A percentile compares a stretch with the other conserved stretches of the same genome.
Evolutionary conservation across 2,113 vertebrate species (phyloP).

Genomic region (Morone chrysops): DNA sequence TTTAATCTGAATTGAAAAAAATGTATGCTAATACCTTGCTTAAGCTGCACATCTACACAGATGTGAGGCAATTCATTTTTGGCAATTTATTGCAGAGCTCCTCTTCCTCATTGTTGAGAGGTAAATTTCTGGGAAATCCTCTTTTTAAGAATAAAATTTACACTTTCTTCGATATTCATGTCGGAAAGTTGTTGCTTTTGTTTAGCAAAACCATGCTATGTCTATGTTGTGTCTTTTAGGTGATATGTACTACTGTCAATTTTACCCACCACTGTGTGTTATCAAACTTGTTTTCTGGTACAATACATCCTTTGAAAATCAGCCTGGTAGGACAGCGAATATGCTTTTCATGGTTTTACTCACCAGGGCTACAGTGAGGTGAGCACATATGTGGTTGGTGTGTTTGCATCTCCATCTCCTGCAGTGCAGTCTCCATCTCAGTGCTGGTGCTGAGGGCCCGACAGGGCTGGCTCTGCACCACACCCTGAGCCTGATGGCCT

Average conservation of each 20-base stretch:
- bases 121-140: not conserved
- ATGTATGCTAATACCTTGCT: not conserved
- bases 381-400: constrained; percentile 54
- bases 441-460: constrained; percentile 44
- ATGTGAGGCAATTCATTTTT: not conserved
- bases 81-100: not conserved
- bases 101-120: not conserved
- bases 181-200: not conserved
- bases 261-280: not conserved
- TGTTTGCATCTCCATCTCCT: constrained; percentile 68
- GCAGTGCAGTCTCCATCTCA: constrained; percentile 60
- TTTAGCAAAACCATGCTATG: not conserved
- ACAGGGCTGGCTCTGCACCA: constrained; percentile 66
- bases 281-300: not conserved
- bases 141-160: not conserved
- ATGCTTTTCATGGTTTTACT: constrained; percentile 23
- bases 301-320: not conserved
- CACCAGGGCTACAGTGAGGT: constrained; percentile 75
- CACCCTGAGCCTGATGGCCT: constrained; percentile 53
- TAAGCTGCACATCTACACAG: not conserved
- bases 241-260: not conserved
- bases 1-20: not conserved
- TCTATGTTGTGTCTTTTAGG: not conserved
- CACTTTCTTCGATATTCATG: not conserved
- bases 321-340: not conserved